A percentile compares a stretch with the other conserved stretches of the same genome.
Evolutionary conservation across 2,888 invertebrate genomes (phyloP).

Genomic region (Girardia tigrina): DNA sequence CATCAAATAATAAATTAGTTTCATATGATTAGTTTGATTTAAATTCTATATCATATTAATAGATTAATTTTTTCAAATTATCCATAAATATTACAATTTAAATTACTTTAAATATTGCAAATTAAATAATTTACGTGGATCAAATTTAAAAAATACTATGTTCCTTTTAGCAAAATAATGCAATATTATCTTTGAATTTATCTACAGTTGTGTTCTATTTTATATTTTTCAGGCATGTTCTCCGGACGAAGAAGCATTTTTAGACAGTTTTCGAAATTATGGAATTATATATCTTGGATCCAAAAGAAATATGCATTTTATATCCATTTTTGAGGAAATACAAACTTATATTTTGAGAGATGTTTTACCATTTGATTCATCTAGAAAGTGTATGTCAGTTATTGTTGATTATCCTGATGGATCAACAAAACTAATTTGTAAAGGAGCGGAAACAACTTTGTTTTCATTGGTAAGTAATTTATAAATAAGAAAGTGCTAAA

Average conservation of each 20-base stretch:
- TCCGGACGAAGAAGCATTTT: conserved; percentile 82
- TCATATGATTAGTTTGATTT: too few species aligned
- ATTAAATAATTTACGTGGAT: too few species aligned
- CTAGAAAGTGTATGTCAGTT: conserved; percentile 79
- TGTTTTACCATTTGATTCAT: conserved; percentile 70
- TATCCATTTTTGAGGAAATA: conserved; percentile 50
- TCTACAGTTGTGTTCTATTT: too few species aligned
- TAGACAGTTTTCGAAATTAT: conserved; percentile 61
- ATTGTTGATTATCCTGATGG: conserved; percentile 54
- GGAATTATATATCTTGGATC: conserved; percentile 53
- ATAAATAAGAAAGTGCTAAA: too few species aligned
- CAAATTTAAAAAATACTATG: too few species aligned
- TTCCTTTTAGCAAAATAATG: too few species aligned
- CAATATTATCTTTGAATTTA: too few species aligned
- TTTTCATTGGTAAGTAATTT: conserved; percentile 47
- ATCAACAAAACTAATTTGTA: conserved; percentile 53
- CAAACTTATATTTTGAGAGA: conserved; percentile 59
- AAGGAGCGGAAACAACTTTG: conserved; percentile 68
- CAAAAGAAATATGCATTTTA: conserved; percentile 45
- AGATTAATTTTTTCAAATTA: too few species aligned
- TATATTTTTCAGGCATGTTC: conserved; percentile 57
- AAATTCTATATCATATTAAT: too few species aligned
- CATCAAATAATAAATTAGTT: too few species aligned
- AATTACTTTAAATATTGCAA: too few species aligned
- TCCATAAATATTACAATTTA: too few species aligned